These are phyloP conservation scores for Metopia argyrocephala DNA, from an alignment of 2,888 invertebrate species.

Conservation along the genomic window DNA sequence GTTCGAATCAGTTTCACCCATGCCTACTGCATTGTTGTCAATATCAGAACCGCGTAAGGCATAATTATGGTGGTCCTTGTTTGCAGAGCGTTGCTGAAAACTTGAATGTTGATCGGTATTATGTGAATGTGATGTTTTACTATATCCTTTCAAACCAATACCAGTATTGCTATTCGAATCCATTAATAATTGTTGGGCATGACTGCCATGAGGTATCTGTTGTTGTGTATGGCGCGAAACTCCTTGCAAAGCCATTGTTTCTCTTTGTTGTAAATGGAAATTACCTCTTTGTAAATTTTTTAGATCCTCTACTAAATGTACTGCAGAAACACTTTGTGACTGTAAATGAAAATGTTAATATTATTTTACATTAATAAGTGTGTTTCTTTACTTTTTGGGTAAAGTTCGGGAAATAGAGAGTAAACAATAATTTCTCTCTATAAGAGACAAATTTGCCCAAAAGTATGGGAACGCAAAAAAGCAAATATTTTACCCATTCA, in stretches of 20 bases:
- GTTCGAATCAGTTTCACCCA: constrained; percentile 80
- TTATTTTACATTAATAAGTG: no score
- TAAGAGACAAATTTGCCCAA: no score
- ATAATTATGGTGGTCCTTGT: constrained; percentile 65
- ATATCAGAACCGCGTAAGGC: constrained; percentile 69
- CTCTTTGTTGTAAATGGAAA: constrained; percentile 80
- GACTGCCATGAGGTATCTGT: constrained; percentile 38
- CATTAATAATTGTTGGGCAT: constrained; percentile 28
- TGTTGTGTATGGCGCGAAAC: constrained; percentile 28
- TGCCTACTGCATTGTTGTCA: constrained; percentile 61
- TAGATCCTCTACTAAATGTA: constrained; percentile 90
- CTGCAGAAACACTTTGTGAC: constrained; percentile 89
- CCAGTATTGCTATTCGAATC: constrained; percentile 66
- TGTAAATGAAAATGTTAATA: constrained; percentile 75
- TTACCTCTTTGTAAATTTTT: constrained; percentile 85
- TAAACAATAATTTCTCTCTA: no score
- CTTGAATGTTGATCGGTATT: constrained; percentile 9
- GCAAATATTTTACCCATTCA: no score
- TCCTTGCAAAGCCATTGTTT: constrained; percentile 66
- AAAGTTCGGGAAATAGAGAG: no score
- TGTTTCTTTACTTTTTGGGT: no score
- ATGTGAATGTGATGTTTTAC: constrained; percentile 13
- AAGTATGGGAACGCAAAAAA: no score
- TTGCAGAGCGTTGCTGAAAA: constrained; percentile 59
- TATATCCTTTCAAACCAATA: constrained; percentile 10